Base-by-base conservation (phyloP, 1,140 invertebrate genomes). In the Pararge aegeria region DNA sequence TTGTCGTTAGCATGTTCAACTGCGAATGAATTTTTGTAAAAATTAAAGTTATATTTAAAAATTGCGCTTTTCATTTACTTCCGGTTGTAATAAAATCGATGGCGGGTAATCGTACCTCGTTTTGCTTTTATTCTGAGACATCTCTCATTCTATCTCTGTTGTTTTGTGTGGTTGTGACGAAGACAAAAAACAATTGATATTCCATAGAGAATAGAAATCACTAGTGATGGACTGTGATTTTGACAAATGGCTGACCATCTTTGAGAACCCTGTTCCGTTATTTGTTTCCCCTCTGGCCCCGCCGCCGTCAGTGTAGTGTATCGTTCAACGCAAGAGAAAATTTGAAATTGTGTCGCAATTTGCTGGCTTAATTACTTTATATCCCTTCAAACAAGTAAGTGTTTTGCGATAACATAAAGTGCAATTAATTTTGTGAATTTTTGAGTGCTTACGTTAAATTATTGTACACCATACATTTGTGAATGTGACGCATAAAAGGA, bases 301-400 rank as follows among this genome's bases (percentile, higher is more conserved):
- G 83, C 85, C 75, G 83, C 82, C 85, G 85, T 87, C 87, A 87
- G 76, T 89, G 78, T 88, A 89, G 84, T 89, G 80, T 89, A 88
- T 89, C 87, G 87, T 90, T 90, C 89, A 80, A 75, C 76, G 85
- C 85, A 87, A 88, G 87, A 89, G 82, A 89, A 90, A 89, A 90
- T 87, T 81, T 75, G 81, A 89, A 73, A 84, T 84, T 82, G 81
- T 88, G 81, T 86, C 78, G 80, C 80, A 83, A 88, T 87, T 87
- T 86, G 87, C 89, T 89, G 82, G 79, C 81, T 84, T 81, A 83
- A 86, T 89, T 89, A 90, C 85, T 84, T 84, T 89, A 78, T 81
- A 87, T 78, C 88, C 89, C 89, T 89, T 90, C 89, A 78, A 85
- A 86, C 87, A 90, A 90, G 89, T 90, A 90, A 90, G 89, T 90